Conservation (phyloP, 2,113 vertebrate genomes). For the Aix galericulata region DNA sequence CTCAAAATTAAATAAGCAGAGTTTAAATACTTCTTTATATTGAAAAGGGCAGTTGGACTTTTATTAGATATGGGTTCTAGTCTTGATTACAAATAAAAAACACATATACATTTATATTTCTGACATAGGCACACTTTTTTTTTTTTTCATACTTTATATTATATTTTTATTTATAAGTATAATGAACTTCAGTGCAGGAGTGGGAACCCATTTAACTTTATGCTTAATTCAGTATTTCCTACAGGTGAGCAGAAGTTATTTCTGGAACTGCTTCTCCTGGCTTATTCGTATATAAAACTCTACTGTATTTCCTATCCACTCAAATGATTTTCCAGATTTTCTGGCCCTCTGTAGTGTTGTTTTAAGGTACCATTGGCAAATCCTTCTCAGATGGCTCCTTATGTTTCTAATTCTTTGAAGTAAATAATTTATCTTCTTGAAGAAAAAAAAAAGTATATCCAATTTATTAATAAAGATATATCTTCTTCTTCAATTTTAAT, state of each 20-base stretch:
- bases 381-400: not conserved
- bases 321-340: slow-evolving; percentile 44
- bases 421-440: not conserved
- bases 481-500: not conserved
- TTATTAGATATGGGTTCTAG: not conserved
- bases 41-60: not conserved
- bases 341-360: not conserved
- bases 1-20: not conserved
- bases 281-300: not conserved
- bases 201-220: not conserved
- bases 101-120: not conserved
- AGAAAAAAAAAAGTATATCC: not conserved
- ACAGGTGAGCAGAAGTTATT: slow-evolving; percentile 33
- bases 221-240: not conserved
- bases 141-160: not conserved
- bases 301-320: not conserved
- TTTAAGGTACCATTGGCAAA: not conserved
- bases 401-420: not conserved
- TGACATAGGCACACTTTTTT: not conserved
- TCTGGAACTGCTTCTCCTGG: slow-evolving; percentile 2
- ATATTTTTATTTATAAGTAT: not conserved
- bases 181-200: not conserved
- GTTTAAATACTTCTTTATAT: not conserved
- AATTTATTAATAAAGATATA: not conserved
- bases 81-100: not conserved